Base-by-base conservation (phyloP, 2,797 vertebrate species). In the Channallabes apus region DNA sequence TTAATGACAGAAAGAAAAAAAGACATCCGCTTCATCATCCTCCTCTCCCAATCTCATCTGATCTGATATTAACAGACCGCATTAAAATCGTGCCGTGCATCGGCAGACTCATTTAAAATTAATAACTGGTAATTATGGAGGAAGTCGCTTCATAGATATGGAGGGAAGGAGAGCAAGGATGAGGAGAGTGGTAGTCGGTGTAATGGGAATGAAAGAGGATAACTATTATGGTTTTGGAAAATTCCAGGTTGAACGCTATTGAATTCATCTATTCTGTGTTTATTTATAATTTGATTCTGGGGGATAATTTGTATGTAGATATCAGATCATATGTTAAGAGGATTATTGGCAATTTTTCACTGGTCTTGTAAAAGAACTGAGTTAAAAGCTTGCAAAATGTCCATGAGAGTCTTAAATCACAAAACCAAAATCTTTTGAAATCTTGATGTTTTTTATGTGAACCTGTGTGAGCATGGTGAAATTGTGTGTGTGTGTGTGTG, bases 81-180 rank as follows among this genome's bases (percentile, higher is more conserved):
- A 97, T 98, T 98, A 97, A 97, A 97, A 96, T 95, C 96, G 95
- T 97, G 97, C 97, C 96, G 97, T 89, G 95, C 95, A 96, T 97
- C 97, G 97, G 95, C 95, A 94, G 95, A 96, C 96, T 98, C 97
- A 98, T 98, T 98, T 97, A 98, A 98, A 97, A 98, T 97, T 97
- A 98, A 98, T 98, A 98, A 96, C 95, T 97, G 95, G 96, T 98
- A 97, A 97, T 98, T 97, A 97, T 96, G 91, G 92, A 92, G 91
- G 93, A 91, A 93, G 92, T 91, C 88, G 89, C 80, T 82, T 85
- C 65, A 82, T 80, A 85, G 84, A 83, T 72, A 83, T 38, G n/a
- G 73, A 81, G 75, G 71, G 80, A 65, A 80, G 54, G 82, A 82
- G 38, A 65, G 22, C 61, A 41, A 82, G 17, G n/a, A 68, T 67